Conservation (phyloP, 1,140 invertebrate species). For the Trialeurodes vaporariorum region DNA sequence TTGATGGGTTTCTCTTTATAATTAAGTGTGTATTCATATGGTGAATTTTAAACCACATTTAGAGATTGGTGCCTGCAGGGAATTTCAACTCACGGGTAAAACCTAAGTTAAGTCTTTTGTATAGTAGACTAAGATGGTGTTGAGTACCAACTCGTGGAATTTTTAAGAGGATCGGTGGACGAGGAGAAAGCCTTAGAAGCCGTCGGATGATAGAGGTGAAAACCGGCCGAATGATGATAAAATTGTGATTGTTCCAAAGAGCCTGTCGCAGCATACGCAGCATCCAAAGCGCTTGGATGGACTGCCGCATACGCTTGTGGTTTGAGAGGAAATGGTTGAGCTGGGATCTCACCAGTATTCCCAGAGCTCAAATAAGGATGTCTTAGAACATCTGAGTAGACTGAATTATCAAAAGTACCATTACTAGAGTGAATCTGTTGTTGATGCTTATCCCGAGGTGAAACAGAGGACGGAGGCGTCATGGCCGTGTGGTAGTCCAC, state of each 20-base stretch:
- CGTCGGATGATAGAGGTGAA: conserved; percentile 72
- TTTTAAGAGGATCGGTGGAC: conserved; percentile 35
- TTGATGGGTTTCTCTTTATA: too few species aligned
- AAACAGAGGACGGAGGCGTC: conserved; percentile 90
- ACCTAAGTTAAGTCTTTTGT: not conserved
- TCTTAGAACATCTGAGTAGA: conserved; percentile 38
- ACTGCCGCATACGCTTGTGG: conserved; percentile 70
- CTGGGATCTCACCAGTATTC: conserved; percentile 38
- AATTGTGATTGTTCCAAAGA: conserved; percentile 67
- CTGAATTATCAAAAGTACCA: conserved; percentile 25
- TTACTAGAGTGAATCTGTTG: conserved; percentile 37
- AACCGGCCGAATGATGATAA: conserved; percentile 66
- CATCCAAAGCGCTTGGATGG: conserved; percentile 44
- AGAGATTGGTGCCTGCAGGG: not conserved
- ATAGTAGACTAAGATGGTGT: conserved; percentile 51
- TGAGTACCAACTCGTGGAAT: conserved; percentile 60
- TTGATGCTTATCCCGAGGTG: conserved; percentile 75
- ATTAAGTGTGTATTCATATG: too few species aligned
- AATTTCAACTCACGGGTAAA: not conserved
- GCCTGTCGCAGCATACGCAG: conserved; percentile 38
- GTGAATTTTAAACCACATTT: not conserved
- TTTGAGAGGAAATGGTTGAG: conserved; percentile 69
- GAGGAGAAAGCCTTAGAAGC: conserved; percentile 41
- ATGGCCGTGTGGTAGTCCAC: conserved; percentile 81
- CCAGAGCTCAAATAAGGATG: conserved; percentile 38